These are phyloP conservation scores for Sclerurus mexicanus DNA, from an alignment of 2,113 vertebrate species.

Conservation along the genomic window DNA sequence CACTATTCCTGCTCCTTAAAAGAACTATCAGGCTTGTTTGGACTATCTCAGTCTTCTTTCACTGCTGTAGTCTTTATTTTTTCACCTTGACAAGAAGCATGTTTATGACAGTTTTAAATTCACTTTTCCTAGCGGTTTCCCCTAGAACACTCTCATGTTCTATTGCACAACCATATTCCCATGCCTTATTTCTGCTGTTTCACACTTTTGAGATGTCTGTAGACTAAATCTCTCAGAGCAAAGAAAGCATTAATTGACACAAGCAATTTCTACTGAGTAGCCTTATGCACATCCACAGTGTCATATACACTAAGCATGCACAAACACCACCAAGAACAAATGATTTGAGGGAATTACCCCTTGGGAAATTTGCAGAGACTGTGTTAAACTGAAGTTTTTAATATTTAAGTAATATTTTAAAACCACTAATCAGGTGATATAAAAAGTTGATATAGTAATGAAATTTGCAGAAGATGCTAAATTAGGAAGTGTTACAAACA, in stretches of 20 bases:
- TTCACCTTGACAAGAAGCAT: not conserved
- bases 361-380: not conserved
- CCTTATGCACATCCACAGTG: not conserved
- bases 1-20: not conserved
- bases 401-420: slow-evolving; percentile 9
- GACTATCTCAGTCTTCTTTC: not conserved
- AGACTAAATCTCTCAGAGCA: not conserved
- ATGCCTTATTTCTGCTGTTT: not conserved
- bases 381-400: not conserved
- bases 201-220: not conserved
- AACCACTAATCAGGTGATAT: not conserved
- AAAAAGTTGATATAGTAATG: not conserved
- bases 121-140: not conserved
- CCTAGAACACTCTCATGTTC: not conserved
- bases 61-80: not conserved
- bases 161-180: not conserved
- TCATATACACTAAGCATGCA: not conserved
- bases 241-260: not conserved
- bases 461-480: slow-evolving; percentile 48
- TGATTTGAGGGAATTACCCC: not conserved
- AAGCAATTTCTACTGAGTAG: not conserved
- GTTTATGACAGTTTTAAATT: not conserved
- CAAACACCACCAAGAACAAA: not conserved
- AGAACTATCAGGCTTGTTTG: not conserved
- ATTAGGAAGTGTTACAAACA: not conserved